Conservation (phyloP, 2,888 invertebrate species). For the Amblyjoppa fuscipennis region DNA sequence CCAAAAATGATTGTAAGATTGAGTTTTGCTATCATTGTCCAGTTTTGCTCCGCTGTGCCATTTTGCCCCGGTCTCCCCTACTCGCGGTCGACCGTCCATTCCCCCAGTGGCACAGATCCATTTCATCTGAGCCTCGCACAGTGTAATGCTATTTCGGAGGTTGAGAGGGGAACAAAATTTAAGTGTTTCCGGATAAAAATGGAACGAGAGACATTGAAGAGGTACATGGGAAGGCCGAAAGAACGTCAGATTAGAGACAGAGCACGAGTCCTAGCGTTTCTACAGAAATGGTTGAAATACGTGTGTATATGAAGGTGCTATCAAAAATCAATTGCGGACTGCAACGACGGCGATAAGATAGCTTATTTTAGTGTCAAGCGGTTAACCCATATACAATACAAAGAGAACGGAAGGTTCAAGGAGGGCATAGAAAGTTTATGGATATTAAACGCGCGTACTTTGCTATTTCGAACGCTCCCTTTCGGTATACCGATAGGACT, state of each 20-base stretch:
- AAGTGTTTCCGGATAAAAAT: slow-evolving; percentile 36
- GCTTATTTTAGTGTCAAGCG: slow-evolving; percentile 41
- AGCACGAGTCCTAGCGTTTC: background rate
- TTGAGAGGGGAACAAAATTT: slow-evolving; percentile 5
- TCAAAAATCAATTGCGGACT: slow-evolving; percentile 21
- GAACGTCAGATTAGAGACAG: slow-evolving; percentile 9
- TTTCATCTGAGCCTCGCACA: slow-evolving; percentile 28
- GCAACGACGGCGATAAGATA: slow-evolving; percentile 5
- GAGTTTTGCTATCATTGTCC: no score
- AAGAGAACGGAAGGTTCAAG: slow-evolving; percentile 5
- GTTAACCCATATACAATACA: slow-evolving; percentile 31
- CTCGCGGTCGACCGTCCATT: slow-evolving; percentile 34
- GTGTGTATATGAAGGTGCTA: background rate
- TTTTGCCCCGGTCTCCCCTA: background rate
- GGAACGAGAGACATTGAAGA: slow-evolving; percentile 9
- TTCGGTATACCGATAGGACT: background rate
- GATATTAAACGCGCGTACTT: slow-evolving; percentile 18
- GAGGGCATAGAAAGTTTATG: slow-evolving; percentile 34
- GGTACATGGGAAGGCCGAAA: background rate
- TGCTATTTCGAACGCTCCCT: slow-evolving; percentile 13
- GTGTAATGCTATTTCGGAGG: slow-evolving; percentile 33
- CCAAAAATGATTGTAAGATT: no score
- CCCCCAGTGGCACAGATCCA: slow-evolving; percentile 27
- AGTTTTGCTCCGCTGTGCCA: no score
- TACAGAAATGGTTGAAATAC: background rate